These are phyloP conservation scores for Slavum lentiscoides DNA, from an alignment of 2,888 invertebrate genomes.

Conservation along the genomic window DNA sequence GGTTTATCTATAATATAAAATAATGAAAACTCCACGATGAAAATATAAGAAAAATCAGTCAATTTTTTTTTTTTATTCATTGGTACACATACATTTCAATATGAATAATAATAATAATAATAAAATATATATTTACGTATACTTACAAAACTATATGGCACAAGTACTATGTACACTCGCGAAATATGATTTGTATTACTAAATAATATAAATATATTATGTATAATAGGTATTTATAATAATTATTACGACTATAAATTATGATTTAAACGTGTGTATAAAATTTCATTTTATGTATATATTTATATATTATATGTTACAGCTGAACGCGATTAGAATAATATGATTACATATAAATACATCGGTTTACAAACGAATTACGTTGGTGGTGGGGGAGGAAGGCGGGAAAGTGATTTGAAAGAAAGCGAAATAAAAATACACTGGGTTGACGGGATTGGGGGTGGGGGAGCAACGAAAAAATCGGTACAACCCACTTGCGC, in stretches of 20 bases:
- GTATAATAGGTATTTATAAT: background rate
- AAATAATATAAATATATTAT: background rate
- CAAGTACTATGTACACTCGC: conserved; percentile 37
- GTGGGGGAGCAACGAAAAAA: background rate
- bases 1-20: background rate
- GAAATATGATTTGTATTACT: background rate
- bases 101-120: no score
- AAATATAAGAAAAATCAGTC: conserved; percentile 49
- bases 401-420: conserved; percentile 5
- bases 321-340: background rate
- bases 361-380: no score
- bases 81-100: conserved; percentile 43
- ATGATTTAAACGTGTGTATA: no score
- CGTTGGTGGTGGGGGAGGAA: no score
- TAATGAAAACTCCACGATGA: background rate
- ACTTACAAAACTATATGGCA: conserved; percentile 53
- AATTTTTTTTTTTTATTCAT: conserved; percentile 50
- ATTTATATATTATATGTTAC: background rate
- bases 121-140: background rate
- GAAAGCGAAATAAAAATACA: conserved; percentile 4
- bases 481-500: conserved; percentile 14
- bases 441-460: background rate
- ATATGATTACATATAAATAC: background rate
- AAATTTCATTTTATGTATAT: no score
- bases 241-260: background rate